Evolutionary conservation across 2,797 vertebrate species (phyloP).

Genomic region (Alosa sapidissima): DNA sequence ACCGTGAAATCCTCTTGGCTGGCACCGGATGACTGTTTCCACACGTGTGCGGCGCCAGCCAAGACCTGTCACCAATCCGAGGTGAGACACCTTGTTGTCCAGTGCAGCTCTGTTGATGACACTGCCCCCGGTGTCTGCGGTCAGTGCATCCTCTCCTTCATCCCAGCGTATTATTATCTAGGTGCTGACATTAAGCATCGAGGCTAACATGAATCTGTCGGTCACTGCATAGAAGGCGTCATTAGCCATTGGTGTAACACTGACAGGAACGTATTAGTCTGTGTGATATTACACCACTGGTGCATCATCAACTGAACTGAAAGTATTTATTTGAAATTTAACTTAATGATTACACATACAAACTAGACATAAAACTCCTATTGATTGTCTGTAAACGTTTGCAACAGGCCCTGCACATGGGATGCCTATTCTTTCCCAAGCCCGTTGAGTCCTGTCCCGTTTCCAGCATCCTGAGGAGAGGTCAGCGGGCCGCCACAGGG

Average conservation of each 20-base stretch:
- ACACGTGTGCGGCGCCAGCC: not conserved
- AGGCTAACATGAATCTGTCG: not conserved
- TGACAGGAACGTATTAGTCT: not conserved
- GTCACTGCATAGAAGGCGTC: not conserved
- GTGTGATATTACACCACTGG: not conserved
- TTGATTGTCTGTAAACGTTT: not conserved
- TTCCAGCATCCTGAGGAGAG: conserved; percentile 2
- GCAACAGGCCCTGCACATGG: not conserved
- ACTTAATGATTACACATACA: not conserved
- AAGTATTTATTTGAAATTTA: not conserved
- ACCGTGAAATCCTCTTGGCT: not conserved
- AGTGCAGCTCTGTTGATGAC: not conserved
- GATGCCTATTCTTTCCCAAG: not conserved
- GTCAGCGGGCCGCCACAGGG: not conserved
- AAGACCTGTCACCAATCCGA: not conserved
- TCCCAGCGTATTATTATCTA: not conserved
- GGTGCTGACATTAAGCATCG: conserved; percentile 8
- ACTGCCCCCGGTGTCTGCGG: not conserved
- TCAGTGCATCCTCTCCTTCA: not conserved
- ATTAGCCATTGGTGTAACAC: not conserved
- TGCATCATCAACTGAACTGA: not conserved
- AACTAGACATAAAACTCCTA: too few relatives aligned
- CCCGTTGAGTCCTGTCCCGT: not conserved
- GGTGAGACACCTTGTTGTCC: not conserved
- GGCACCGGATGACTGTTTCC: not conserved